Percentiles rank a stretch among this genome's conserved stretches.
Conservation (phyloP, 2,888 invertebrate species). For the Cosmia trapezina region DNA sequence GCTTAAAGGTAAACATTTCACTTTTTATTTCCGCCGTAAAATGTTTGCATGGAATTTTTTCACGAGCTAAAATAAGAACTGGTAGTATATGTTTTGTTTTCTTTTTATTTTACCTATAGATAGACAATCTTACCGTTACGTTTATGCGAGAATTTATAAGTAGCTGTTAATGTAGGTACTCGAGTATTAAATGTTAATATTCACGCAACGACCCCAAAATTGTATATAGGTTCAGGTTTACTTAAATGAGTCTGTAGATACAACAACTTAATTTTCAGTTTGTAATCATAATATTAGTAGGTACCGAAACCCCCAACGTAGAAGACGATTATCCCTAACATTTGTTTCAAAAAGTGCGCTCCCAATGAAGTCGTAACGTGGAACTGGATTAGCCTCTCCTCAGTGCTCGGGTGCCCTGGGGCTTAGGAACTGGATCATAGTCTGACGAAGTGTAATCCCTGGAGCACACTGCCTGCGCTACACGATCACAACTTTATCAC, state of each 20-base stretch:
- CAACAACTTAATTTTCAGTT: constrained; percentile 35
- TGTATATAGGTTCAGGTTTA: constrained; percentile 41
- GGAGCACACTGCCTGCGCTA: constrained; percentile 35
- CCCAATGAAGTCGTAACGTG: constrained; percentile 54
- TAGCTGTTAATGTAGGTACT: background rate
- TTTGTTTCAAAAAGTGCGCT: constrained; percentile 50
- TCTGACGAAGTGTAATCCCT: constrained; percentile 63
- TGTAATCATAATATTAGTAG: constrained; percentile 34
- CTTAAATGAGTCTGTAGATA: constrained; percentile 19
- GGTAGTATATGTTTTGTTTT: constrained; percentile 54
- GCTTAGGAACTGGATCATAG: constrained; percentile 60
- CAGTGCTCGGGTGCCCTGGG: constrained; percentile 40
- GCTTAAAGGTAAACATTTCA: constrained; percentile 75
- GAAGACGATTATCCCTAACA: constrained; percentile 40
- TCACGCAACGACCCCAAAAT: constrained; percentile 52
- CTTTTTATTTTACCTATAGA: constrained; percentile 47
- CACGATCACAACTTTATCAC: constrained; percentile 49
- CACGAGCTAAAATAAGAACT: constrained; percentile 64
- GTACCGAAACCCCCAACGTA: constrained; percentile 11
- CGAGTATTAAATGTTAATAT: constrained; percentile 34
- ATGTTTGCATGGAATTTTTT: constrained; percentile 56
- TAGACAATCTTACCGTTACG: constrained; percentile 63
- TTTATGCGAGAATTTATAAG: constrained; percentile 14
- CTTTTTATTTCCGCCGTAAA: constrained; percentile 65
- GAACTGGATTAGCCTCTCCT: constrained; percentile 57